Conservation (phyloP, 30 jellyfish, hydroid and myxozoan species). For the Aurelia coerulea region DNA sequence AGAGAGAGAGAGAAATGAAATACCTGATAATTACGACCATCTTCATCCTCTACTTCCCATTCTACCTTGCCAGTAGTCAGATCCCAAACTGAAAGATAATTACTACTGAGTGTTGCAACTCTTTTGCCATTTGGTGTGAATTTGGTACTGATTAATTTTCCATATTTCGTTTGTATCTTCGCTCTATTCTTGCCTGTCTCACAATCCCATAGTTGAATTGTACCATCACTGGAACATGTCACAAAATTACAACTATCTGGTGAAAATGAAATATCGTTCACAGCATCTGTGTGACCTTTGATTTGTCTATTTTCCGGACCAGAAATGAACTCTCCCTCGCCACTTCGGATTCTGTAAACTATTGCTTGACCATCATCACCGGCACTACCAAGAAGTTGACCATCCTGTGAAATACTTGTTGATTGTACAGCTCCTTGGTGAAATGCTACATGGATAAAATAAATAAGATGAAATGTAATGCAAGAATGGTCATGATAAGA, state of each 20-base stretch:
- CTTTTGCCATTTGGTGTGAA: conserved; percentile 70
- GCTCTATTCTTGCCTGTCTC: conserved; percentile 64
- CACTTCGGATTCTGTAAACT: conserved; percentile 66
- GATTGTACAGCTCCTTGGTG: conserved; percentile 77
- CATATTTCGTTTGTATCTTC: conserved; percentile 46
- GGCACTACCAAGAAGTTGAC: conserved; percentile 66
- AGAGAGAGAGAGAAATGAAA: background rate
- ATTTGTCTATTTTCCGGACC: conserved; percentile 80
- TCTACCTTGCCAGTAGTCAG: conserved; percentile 41
- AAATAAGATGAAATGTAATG: no score
- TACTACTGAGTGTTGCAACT: conserved; percentile 56
- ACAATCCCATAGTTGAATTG: conserved; percentile 73
- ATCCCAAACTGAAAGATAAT: conserved; percentile 68
- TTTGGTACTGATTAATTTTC: conserved; percentile 61
- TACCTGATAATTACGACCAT: conserved; percentile 78
- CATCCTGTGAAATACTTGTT: conserved; percentile 77
- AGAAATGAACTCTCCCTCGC: conserved; percentile 78
- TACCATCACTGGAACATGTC: conserved; percentile 83
- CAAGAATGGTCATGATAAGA: no score
- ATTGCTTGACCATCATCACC: conserved; percentile 81
- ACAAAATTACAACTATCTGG: conserved; percentile 57
- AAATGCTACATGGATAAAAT: conserved; percentile 37
- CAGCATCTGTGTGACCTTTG: conserved; percentile 78
- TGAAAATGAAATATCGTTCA: conserved; percentile 70
- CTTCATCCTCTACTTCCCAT: conserved; percentile 69